Evolutionary conservation across 2,888 invertebrate species (phyloP).

Genomic region (Azorinus chamasolen): DNA sequence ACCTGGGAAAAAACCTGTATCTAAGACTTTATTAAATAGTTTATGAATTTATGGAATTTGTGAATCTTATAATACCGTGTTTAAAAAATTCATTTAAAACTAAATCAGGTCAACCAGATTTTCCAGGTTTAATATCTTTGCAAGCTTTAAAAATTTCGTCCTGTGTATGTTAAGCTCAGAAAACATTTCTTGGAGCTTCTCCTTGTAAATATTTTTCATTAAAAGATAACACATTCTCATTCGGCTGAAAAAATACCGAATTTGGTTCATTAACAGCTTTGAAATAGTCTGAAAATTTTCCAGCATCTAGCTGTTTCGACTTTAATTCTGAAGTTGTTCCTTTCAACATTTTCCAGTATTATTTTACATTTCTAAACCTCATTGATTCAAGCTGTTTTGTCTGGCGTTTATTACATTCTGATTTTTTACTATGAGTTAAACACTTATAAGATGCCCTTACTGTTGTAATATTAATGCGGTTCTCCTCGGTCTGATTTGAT

Average conservation of each 20-base stretch:
- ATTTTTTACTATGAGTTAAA: neutral
- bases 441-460: neutral
- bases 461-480: neutral
- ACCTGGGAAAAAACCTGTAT: constrained; percentile 3
- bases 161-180: neutral
- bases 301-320: neutral
- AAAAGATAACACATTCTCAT: too few species aligned
- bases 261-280: neutral
- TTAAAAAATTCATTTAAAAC: constrained; percentile 19
- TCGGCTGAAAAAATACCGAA: constrained; percentile 1
- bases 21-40: constrained; percentile 6
- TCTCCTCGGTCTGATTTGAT: neutral
- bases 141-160: constrained; percentile 3
- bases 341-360: constrained; percentile 11
- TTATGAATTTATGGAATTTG: neutral
- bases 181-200: constrained; percentile 17
- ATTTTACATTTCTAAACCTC: constrained; percentile 7
- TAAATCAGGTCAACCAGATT: constrained; percentile 1
- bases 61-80: constrained; percentile 9
- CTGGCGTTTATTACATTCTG: neutral
- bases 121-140: neutral
- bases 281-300: neutral
- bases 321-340: neutral
- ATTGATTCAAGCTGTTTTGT: neutral
- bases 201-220: constrained; percentile 3